Conservation (phyloP, 1,140 invertebrate species). For the Eurytemora carolleeae region DNA sequence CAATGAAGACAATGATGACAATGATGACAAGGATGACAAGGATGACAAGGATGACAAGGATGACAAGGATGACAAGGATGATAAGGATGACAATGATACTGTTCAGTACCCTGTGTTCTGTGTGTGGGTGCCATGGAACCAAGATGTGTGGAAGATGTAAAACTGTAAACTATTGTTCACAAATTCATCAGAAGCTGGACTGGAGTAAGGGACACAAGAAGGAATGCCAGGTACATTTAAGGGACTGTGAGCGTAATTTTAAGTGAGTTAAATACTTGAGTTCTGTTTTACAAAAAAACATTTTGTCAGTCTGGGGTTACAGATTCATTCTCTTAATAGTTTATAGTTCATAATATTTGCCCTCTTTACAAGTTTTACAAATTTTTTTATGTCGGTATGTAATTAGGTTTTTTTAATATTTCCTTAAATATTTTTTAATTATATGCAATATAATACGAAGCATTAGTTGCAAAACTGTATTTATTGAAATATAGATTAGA, state of each 20-base stretch:
- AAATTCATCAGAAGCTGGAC: not conserved
- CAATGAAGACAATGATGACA: no score
- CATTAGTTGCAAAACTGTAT: no score
- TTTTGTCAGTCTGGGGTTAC: not conserved
- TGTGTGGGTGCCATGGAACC: not conserved
- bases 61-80: not conserved
- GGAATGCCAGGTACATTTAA: no score
- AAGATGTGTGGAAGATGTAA: not conserved
- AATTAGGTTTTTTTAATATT: no score
- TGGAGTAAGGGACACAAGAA: not conserved
- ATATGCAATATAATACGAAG: no score
- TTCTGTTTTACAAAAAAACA: not conserved
- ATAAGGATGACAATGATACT: not conserved
- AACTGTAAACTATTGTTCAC: not conserved
- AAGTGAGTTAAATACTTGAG: not conserved
- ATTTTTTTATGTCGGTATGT: not conserved
- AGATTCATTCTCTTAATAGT: not conserved
- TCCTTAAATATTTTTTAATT: no score
- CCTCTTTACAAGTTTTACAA: not conserved
- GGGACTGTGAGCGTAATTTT: not conserved
- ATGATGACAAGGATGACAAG: no score
- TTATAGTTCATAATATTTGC: not conserved
- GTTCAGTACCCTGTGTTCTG: not conserved
- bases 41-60: not conserved
- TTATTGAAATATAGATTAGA: no score